These are phyloP conservation scores for Danio choprae DNA, from an alignment of 2,797 vertebrate genomes.

Conservation along the genomic window DNA sequence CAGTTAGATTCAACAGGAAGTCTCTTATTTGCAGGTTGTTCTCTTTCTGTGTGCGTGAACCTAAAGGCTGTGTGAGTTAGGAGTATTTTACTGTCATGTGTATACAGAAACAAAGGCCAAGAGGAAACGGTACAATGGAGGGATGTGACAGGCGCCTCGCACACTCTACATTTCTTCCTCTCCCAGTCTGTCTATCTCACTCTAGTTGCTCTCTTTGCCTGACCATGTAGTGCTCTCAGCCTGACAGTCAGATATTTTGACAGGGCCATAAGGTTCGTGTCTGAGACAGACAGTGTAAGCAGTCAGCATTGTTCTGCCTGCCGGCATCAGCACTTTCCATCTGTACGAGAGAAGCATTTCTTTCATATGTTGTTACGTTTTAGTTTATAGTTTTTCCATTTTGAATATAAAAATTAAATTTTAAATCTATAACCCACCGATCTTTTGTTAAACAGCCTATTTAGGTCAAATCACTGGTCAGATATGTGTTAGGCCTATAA, in stretches of 20 bases:
- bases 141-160: constrained; percentile 72
- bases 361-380: neutral
- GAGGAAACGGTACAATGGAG: constrained; percentile 79
- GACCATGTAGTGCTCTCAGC: constrained; percentile 29
- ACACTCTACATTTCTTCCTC: constrained; percentile 47
- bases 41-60: constrained; percentile 13
- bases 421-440: neutral
- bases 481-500: neutral
- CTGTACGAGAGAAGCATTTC: constrained; percentile 11
- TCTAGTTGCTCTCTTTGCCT: constrained; percentile 30
- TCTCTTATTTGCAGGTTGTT: constrained; percentile 8
- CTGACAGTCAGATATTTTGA: constrained; percentile 45
- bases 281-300: constrained; percentile 14
- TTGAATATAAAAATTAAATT: constrained; percentile 1
- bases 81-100: constrained; percentile 27
- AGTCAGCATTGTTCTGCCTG: constrained; percentile 40
- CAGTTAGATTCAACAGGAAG: constrained; percentile 35
- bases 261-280: constrained; percentile 42
- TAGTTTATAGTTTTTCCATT: neutral
- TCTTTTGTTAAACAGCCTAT: neutral
- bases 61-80: neutral
- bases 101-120: constrained; percentile 56
- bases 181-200: constrained; percentile 21
- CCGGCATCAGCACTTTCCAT: constrained; percentile 43
- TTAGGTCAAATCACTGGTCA: neutral